These are phyloP conservation scores for Scaptomyza montana DNA, from an alignment of 1,140 invertebrate genomes.

Conservation along the genomic window DNA sequence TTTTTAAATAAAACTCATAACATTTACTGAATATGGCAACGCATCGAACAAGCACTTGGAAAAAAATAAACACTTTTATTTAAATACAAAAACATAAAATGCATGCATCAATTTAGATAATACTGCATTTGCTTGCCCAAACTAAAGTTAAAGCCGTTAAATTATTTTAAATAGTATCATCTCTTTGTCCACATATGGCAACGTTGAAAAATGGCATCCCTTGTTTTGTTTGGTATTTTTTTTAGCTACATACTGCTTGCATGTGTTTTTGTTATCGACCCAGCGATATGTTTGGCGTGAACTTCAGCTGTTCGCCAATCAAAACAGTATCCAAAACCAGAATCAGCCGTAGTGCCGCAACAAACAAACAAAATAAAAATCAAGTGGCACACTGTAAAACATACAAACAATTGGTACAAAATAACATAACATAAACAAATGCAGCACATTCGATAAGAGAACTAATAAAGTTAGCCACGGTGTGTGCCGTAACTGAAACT, in stretches of 20 bases:
- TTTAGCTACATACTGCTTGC: neutral
- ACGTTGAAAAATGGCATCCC: neutral
- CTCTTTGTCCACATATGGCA: neutral
- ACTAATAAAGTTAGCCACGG: constrained; percentile 5
- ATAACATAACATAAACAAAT: neutral
- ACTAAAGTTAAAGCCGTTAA: neutral
- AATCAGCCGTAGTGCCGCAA: neutral
- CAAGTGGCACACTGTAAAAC: constrained; percentile 12
- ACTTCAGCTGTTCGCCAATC: constrained; percentile 43
- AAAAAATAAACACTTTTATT: too few relatives aligned
- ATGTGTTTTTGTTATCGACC: neutral
- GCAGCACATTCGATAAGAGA: neutral
- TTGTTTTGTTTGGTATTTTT: constrained; percentile 4
- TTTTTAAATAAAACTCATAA: neutral
- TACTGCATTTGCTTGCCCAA: too few relatives aligned
- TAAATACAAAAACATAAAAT: too few relatives aligned
- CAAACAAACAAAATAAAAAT: neutral
- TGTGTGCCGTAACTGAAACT: constrained; percentile 16
- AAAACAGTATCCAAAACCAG: constrained; percentile 2
- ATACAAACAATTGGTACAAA: neutral
- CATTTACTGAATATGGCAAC: too few relatives aligned
- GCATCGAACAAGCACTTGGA: too few relatives aligned
- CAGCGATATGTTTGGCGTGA: neutral
- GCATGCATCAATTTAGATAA: too few relatives aligned
- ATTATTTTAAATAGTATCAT: neutral